Percentiles rank a stretch among this genome's conserved stretches.
Evolutionary conservation across 2,113 vertebrate genomes (phyloP).

Genomic region (Malurus elegans): DNA sequence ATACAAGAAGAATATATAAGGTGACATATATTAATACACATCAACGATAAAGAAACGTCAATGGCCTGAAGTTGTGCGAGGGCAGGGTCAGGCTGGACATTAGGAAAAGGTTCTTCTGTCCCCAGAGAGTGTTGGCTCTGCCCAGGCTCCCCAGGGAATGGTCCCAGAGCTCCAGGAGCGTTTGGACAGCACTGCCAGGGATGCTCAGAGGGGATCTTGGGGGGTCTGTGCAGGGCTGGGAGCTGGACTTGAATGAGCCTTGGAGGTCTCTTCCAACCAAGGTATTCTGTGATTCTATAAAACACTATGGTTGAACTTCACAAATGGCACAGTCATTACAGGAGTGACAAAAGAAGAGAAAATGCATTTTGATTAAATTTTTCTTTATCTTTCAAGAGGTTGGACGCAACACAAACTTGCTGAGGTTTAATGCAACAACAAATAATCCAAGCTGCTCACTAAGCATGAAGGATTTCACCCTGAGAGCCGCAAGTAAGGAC

Average conservation of each 20-base stretch:
- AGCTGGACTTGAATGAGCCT: rapidly evolving
- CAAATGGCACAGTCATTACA: neutral
- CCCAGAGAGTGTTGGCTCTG: neutral
- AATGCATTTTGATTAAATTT: neutral
- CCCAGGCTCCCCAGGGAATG: neutral
- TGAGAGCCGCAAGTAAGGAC: neutral
- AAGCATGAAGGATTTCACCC: neutral
- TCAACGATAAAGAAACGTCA: neutral
- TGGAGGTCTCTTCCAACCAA: rapidly evolving
- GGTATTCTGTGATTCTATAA: neutral
- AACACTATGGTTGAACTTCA: neutral
- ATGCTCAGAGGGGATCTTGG: neutral
- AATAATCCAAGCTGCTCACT: neutral
- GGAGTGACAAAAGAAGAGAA: neutral
- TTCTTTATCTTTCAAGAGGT: neutral
- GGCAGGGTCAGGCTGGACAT: rapidly evolving
- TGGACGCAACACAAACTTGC: neutral
- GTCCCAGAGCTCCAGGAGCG: neutral
- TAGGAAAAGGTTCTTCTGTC: neutral
- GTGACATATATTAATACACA: rapidly evolving
- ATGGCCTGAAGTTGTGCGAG: neutral
- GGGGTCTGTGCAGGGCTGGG: neutral
- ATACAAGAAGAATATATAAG: neutral
- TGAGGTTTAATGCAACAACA: neutral
- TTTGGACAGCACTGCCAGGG: neutral